Evolutionary conservation across 2,797 vertebrate genomes (phyloP).

Genomic region (Triplophysa bombifrons): DNA sequence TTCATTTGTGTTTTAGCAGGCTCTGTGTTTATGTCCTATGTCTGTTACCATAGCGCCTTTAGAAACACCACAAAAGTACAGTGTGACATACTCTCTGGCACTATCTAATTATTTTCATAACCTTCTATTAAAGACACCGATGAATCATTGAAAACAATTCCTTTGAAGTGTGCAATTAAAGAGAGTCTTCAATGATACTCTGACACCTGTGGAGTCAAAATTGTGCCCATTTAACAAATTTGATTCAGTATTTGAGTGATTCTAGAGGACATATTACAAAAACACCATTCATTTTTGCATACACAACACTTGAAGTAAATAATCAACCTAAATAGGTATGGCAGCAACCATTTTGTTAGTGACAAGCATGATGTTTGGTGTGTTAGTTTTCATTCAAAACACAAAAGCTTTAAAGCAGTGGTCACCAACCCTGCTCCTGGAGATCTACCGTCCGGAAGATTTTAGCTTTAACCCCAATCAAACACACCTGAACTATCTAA

Average conservation of each 20-base stretch:
- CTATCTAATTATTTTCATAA: slow-evolving; percentile 37
- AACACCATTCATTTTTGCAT: not conserved
- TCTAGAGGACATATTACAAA: not conserved
- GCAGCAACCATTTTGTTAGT: slow-evolving; percentile 1
- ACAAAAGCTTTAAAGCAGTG: too few species aligned
- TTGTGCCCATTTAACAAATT: slow-evolving; percentile 15
- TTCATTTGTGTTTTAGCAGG: slow-evolving; percentile 24
- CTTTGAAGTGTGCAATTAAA: slow-evolving; percentile 55
- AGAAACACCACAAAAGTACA: slow-evolving; percentile 21
- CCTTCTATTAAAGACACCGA: slow-evolving; percentile 55
- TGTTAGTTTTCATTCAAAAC: too few species aligned
- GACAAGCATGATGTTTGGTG: not conserved
- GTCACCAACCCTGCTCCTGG: too few species aligned
- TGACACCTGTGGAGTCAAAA: slow-evolving; percentile 33
- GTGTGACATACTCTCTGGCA: slow-evolving; percentile 42
- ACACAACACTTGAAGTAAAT: not conserved
- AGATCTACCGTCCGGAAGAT: too few species aligned
- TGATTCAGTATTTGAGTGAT: slow-evolving; percentile 11
- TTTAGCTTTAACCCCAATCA: too few species aligned
- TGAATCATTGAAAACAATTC: slow-evolving; percentile 54
- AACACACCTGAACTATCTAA: too few species aligned
- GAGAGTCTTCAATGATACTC: slow-evolving; percentile 26
- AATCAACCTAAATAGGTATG: not conserved
- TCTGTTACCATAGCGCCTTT: slow-evolving; percentile 32
- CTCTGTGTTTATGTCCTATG: slow-evolving; percentile 35